phyloP scores from a whole-genome alignment of 2,888 invertebrate genomes.

The Agonum fuliginosum region DNA sequence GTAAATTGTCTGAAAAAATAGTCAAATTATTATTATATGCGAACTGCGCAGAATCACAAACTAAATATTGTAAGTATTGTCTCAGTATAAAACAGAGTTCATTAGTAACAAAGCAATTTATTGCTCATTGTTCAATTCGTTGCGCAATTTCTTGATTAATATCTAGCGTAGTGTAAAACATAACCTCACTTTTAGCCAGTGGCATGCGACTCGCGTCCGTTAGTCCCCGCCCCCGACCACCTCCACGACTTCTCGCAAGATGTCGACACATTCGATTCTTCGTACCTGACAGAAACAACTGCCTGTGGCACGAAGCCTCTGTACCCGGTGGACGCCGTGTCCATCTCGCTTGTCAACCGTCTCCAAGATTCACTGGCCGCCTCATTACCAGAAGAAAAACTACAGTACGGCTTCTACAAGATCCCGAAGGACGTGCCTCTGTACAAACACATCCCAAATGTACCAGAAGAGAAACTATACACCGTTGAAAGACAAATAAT shows the following conservation, averaged over 20 bases:
- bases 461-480: slow-evolving; percentile 72
- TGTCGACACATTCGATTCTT: background rate
- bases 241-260: slow-evolving; percentile 48
- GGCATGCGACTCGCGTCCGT: background rate
- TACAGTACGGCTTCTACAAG: slow-evolving; percentile 72
- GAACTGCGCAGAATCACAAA: no score
- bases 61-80: no score
- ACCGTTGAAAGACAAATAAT: slow-evolving; percentile 71
- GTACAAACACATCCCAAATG: slow-evolving; percentile 63
- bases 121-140: background rate
- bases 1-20: no score
- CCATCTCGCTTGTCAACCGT: slow-evolving; percentile 69
- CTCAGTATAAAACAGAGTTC: no score
- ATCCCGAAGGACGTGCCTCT: slow-evolving; percentile 68
- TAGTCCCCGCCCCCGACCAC: slow-evolving; percentile 44
- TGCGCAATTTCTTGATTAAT: no score
- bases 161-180: background rate
- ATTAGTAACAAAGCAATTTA: background rate
- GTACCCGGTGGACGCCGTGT: slow-evolving; percentile 70
- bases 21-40: no score
- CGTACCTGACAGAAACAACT: background rate
- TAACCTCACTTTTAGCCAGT: background rate
- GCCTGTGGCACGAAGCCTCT: slow-evolving; percentile 5
- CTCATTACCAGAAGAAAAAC: slow-evolving; percentile 71
- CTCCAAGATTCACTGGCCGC: slow-evolving; percentile 67